phyloP scores from a whole-genome alignment of 2,113 vertebrate genomes.

The Microcebus ravelobensis region DNA sequence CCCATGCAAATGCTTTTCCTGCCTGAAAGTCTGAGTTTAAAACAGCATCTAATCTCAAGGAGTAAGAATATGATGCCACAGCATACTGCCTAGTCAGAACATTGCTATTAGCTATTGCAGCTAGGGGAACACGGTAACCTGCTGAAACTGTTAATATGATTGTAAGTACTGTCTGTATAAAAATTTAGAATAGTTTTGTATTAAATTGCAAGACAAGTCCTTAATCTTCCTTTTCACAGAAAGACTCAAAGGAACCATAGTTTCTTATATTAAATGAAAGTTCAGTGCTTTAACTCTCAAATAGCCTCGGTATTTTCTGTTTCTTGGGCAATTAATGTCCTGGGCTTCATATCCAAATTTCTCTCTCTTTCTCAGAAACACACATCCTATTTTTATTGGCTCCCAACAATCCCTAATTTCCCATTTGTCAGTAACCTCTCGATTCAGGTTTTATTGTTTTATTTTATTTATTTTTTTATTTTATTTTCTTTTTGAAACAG shows the following conservation, averaged over 20 bases:
- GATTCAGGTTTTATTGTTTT: not conserved
- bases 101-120: not conserved
- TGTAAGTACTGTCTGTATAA: conserved; percentile 5
- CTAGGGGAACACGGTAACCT: not conserved
- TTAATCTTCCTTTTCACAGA: not conserved
- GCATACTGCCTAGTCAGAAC: not conserved
- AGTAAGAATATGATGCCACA: not conserved
- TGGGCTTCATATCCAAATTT: not conserved
- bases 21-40: not conserved
- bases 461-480: no score
- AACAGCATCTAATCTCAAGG: not conserved
- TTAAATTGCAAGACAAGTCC: not conserved
- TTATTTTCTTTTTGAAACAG: no score
- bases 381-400: conserved; percentile 9
- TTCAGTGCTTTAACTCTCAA: not conserved
- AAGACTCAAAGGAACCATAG: not conserved
- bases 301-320: not conserved
- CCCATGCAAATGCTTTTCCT: not conserved
- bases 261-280: conserved; percentile 36
- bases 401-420: conserved; percentile 15
- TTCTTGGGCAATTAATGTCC: not conserved
- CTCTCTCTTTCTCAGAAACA: not conserved
- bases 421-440: not conserved
- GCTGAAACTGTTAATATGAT: not conserved
- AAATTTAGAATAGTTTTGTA: not conserved